Evolutionary conservation across 2,888 invertebrate genomes (phyloP).

Genomic region (Micoletzkya japonica): DNA sequence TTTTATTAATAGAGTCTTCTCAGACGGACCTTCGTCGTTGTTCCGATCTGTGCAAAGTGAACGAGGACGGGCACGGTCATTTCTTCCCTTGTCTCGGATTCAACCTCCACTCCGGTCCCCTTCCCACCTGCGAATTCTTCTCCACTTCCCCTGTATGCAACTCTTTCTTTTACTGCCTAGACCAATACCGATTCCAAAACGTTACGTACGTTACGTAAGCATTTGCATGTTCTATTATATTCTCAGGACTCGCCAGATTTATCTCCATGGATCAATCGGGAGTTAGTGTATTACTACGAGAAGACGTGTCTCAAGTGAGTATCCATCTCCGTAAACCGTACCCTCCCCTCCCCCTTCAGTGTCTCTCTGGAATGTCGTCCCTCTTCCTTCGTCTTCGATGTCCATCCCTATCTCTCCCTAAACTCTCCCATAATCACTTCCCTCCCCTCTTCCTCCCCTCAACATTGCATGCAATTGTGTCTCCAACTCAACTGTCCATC

Average conservation of each 20-base stretch:
- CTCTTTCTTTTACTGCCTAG: too few species aligned
- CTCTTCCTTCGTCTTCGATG: conserved; percentile 10
- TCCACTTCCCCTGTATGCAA: conserved; percentile 11
- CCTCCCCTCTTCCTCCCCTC: conserved; percentile 1
- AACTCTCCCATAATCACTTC: conserved; percentile 5
- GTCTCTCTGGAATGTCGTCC: conserved; percentile 8
- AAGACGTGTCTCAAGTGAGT: conserved; percentile 22
- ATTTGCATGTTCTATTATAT: neutral
- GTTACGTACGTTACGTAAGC: too few species aligned
- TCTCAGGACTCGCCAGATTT: neutral
- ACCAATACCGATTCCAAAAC: too few species aligned
- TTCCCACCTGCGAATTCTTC: conserved; percentile 48
- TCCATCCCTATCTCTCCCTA: conserved; percentile 2
- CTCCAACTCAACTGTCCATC: conserved; percentile 11
- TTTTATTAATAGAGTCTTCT: too few species aligned
- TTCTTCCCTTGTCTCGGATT: conserved; percentile 43
- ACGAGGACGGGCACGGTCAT: neutral
- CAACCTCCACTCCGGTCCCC: conserved; percentile 43
- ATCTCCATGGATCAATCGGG: neutral
- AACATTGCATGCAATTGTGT: conserved; percentile 6
- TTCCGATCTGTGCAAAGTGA: conserved; percentile 22
- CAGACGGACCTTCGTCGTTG: conserved; percentile 22
- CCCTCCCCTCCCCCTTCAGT: neutral
- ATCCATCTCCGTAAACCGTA: neutral
- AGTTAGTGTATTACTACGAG: conserved; percentile 8